phyloP scores from a whole-genome alignment of 2,888 invertebrate species.

The Andrena praecox region DNA sequence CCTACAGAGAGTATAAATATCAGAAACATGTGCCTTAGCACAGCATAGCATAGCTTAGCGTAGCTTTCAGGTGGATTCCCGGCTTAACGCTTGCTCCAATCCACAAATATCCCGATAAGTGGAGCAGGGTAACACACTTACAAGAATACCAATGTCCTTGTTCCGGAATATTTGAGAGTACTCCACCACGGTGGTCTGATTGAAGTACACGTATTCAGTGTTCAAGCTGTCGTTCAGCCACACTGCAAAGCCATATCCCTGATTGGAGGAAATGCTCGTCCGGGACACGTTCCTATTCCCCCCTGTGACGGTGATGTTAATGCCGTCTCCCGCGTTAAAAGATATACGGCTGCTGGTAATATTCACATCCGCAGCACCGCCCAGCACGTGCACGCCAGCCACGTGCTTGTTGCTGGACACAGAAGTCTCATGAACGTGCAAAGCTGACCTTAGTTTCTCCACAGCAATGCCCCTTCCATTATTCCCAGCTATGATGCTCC shows the following conservation, averaged over 20 bases:
- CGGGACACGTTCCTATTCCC: constrained; percentile 96
- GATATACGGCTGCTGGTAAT: constrained; percentile 95
- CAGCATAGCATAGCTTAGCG: too few species aligned
- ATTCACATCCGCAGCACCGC: constrained; percentile 97
- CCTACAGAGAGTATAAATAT: constrained; percentile 76
- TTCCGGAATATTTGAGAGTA: constrained; percentile 95
- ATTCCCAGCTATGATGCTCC: constrained; percentile 94
- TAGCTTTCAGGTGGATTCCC: too few species aligned
- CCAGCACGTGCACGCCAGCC: constrained; percentile 95
- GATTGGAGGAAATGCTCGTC: constrained; percentile 94
- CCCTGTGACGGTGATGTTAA: constrained; percentile 98
- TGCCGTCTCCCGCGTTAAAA: constrained; percentile 96
- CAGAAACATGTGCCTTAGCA: not conserved
- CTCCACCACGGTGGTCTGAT: constrained; percentile 94
- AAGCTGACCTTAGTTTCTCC: constrained; percentile 94
- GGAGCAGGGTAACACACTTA: constrained; percentile 63
- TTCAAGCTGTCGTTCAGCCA: constrained; percentile 95
- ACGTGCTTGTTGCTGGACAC: constrained; percentile 95
- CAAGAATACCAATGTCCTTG: constrained; percentile 93
- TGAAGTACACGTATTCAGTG: constrained; percentile 91
- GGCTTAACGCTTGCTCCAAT: too few species aligned
- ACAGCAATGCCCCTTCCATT: constrained; percentile 97
- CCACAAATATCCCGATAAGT: not conserved
- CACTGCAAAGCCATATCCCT: constrained; percentile 94
- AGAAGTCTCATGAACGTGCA: constrained; percentile 93